Evolutionary conservation across 1,140 invertebrate genomes (phyloP), one percentile per base, ranked within the genome.

Genomic region (Oryctes rhinoceros): DNA sequence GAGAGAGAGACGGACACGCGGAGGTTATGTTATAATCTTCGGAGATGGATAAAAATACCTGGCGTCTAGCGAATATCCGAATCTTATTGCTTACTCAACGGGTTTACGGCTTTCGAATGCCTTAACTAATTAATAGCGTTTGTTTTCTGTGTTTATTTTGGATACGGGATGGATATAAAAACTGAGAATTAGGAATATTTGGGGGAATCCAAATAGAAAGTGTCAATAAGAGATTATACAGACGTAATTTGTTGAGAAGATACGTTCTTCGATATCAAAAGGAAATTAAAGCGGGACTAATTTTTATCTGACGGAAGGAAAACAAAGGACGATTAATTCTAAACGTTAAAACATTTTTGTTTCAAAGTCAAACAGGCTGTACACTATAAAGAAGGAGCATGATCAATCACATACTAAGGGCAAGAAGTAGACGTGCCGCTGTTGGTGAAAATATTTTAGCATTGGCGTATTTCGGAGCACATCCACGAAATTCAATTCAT

Each of bases 21-120:
- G 24, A 65, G 59, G n/a, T 65, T 65, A 65, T 65, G 59, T 65
- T 65, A 65, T 65, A 65, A 65, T 65, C 59, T 24, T 24, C n/a
- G 59, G 24, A n/a, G 59, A 44, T 44, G 39, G 39, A 44, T 15
- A 47, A 78, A 39, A 78, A 78, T 47, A 30, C 53, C 48, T 47
- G 24, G 49, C 49, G 24, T 20, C n/a, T 24, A 78, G 48, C 48
- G 48, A 75, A 75, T 30, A 15, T 75, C 35, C 13, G 15, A 30
- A 15, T 24, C 35, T 24, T 75, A 75, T 75, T 75, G 18, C 35
- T 30, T 35, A 24, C 71, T 30, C 15, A 75, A 30, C 35, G 18
- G 18, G 15, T 75, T 18, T 75, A 35, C 35, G 71, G 18, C 7
- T 24, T 15, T 35, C 59, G 59, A 44, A 44, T 44, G 39, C 39